Base-by-base conservation (phyloP, 2,113 vertebrate species). In the Nesogale talazaci region DNA sequence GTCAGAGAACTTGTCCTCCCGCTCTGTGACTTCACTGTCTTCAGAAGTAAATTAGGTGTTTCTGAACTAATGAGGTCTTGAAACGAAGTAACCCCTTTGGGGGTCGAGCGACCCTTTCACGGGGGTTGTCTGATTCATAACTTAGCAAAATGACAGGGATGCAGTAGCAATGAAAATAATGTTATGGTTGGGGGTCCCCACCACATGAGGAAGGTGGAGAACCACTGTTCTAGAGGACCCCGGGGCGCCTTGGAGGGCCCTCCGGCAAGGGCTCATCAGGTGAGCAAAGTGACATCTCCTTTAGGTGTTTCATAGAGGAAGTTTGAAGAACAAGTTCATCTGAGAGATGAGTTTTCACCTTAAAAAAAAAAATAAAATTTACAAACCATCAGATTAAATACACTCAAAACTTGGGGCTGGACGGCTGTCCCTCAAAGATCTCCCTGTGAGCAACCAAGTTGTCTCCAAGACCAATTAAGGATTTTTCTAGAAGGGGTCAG, bases 311-410 rank as follows among this genome's bases (percentile, higher is more conserved):
- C 3, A 78, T 63, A 85, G 74, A 65, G 75, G 91, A 14, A 88
- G 46, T 84, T 84, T 70, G 14, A 89, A 82, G 61, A 70, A 11
- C 15, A 63, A 86, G 86, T 89, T 84, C 67, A 94, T 85, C 74
- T 87, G 46, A 77, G 95, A 93, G 82, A 79, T 76, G 17, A 70
- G 22, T 31, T 90, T 25, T 67, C n/a, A 36, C 88, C 76, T 70
- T 88, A 82, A 85, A 65, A 61, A 82, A 85, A 65, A 61, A 84
- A 72, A 40, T 27, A 31, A 77, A 76, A 27, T 76, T 92, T 77
- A n/a, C 31, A 90, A 85, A 86, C 15, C 19, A 83, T 65, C 57
- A 83, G 29, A 78, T 67, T 79, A 88, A 94, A 79, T 89, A 34
- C 90, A 78, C 22, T 74, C 61, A 74, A 59, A 84, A 92, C 34